phyloP scores from a whole-genome alignment of 2,888 invertebrate species.

The Hipparchia sbordonii region DNA sequence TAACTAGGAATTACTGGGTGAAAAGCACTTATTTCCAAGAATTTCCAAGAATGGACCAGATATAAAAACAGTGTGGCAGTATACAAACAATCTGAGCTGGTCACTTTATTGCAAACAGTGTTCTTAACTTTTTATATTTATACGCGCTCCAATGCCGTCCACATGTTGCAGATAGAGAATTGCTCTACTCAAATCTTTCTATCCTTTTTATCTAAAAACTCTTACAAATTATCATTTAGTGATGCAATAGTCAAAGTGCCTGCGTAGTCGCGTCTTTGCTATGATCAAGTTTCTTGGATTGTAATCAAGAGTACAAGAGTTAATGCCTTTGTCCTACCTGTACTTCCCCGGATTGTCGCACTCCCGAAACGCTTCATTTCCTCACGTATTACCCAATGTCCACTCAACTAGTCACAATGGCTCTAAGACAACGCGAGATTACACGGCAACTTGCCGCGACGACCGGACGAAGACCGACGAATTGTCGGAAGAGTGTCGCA shows the following conservation, averaged over 20 bases:
- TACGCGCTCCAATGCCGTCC: background rate
- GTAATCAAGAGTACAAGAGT: no score
- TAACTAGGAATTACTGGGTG: background rate
- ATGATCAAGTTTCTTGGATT: no score
- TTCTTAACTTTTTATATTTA: no score
- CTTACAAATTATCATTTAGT: no score
- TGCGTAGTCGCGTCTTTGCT: no score
- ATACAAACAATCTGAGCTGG: background rate
- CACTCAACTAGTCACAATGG: background rate
- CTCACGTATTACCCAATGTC: background rate
- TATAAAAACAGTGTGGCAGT: background rate
- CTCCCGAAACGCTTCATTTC: background rate
- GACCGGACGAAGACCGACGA: constrained; percentile 2
- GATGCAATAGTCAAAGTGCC: no score
- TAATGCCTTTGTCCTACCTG: background rate
- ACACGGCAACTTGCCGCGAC: background rate
- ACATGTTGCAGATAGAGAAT: no score
- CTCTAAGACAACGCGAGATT: background rate
- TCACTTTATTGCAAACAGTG: background rate
- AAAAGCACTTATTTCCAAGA: background rate
- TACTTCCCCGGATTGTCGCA: background rate
- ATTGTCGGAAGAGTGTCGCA: background rate
- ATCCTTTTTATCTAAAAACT: no score
- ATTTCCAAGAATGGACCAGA: background rate
- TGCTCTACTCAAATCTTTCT: no score